A percentile compares a stretch with the other conserved stretches of the same genome.
Conservation (phyloP, 2,797 vertebrate species). For the Labroides dimidiatus region DNA sequence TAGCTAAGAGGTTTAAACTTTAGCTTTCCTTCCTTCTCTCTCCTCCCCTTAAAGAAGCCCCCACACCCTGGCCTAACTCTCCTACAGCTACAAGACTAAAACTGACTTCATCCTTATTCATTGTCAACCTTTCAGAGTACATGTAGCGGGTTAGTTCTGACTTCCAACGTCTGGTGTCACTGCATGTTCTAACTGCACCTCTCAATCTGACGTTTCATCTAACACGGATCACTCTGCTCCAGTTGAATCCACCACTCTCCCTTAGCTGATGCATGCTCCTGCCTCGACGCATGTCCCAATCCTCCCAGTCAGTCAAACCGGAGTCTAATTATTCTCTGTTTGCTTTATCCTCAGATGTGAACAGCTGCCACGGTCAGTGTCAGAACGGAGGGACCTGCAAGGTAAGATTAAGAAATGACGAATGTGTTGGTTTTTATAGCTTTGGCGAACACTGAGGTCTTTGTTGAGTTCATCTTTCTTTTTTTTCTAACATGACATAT, state of each 20-base stretch:
- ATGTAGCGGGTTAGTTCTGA: neutral
- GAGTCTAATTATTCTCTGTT: neutral
- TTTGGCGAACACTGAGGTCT: conserved; percentile 15
- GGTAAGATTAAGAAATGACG: conserved; percentile 76
- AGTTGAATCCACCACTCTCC: neutral
- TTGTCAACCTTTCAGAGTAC: conserved; percentile 1
- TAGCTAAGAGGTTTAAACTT: neutral
- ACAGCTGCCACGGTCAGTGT: conserved; percentile 92
- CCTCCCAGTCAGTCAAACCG: neutral
- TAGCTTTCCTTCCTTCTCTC: conserved; percentile 22
- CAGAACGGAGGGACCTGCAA: conserved; percentile 93
- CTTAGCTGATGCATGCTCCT: conserved; percentile 40
- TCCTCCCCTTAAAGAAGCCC: neutral
- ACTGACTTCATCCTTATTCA: conserved; percentile 1
- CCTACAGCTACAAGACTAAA: conserved; percentile 8
- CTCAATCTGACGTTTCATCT: conserved; percentile 22
- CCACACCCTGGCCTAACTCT: conserved; percentile 4
- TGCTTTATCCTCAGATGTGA: conserved; percentile 80
- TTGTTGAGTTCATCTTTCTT: conserved; percentile 1
- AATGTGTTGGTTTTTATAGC: neutral
- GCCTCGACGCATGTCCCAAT: neutral
- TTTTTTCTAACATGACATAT: neutral
- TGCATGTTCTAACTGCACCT: conserved; percentile 38
- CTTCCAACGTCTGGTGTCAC: neutral
- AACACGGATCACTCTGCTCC: conserved; percentile 34